Evolutionary conservation across 2,797 vertebrate species (phyloP), one percentile per base, ranked within the genome.

Genomic region (Triplophysa bombifrons): DNA sequence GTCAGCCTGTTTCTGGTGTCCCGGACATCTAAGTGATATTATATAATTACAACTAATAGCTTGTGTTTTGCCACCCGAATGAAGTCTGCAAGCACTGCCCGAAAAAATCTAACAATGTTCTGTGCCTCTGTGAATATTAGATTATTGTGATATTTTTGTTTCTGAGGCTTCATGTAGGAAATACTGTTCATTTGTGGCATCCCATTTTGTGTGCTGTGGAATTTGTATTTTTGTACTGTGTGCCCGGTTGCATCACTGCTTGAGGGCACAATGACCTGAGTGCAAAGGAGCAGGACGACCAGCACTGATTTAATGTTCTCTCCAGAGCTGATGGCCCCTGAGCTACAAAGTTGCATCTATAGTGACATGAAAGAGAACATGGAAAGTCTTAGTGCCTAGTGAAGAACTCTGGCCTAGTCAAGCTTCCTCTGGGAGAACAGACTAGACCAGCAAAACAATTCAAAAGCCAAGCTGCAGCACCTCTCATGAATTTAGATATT

Each of bases 301-400:
- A 61, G 25, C 22, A 68, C 74, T 68, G 53, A 44, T 68, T 76
- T 68, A 68, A 76, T 76, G 53, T 68, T 76, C 38, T 68, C 74
- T 58, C 22, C 22, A 76, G 55, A 25, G 38, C 74, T 76, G 38
- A 30, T 58, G 64, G 38, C 41, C 22, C 46, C 22, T 48, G 38
- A 76, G 19, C 41, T 58, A 68, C 25, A 68, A 12, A 48, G 22
- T 60, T 68, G 41, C 74, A 60, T 48, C 65, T 41, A 22, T 4
- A 27, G 41, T 50, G 19, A 68, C 48, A 60, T 68, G 3, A 67
- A 44, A 67, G 14, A 56, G 17, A 17, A 67, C 34, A 67, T 56
- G 41, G 53, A 56, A 68, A 60, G 41, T 48, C 56, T 34, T 68
- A 58, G 12, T 34, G 53, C 22, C n/a, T 56, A 66, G 38, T 66